Percentiles rank a stretch among this genome's conserved stretches.
phyloP scores from a whole-genome alignment of 2,113 vertebrate species.

The Muntiacus reevesi region DNA sequence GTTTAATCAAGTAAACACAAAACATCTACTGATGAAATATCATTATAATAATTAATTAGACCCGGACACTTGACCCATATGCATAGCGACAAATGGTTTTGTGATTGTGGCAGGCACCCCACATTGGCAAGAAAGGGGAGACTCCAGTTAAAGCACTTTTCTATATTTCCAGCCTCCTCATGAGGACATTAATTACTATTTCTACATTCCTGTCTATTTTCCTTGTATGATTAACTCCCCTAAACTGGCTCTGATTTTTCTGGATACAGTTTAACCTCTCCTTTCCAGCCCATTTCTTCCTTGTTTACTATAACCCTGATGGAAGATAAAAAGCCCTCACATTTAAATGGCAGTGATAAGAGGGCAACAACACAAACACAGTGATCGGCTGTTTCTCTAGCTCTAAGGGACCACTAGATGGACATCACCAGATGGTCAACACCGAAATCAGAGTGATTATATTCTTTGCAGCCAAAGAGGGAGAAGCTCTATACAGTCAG shows the following conservation, averaged over 20 bases:
- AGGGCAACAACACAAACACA: neutral
- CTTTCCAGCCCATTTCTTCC: neutral
- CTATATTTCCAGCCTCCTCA: neutral
- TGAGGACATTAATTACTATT: neutral
- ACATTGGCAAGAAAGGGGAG: neutral
- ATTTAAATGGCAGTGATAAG: neutral
- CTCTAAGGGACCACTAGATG: neutral
- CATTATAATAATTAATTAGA: neutral
- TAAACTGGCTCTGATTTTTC: neutral
- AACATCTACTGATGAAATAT: neutral
- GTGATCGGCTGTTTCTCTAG: neutral
- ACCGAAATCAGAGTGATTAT: too few species aligned
- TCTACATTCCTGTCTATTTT: neutral
- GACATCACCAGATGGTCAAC: too few species aligned
- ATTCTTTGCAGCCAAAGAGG: too few species aligned
- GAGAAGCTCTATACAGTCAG: too few species aligned
- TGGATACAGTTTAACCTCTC: neutral
- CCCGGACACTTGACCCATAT: neutral
- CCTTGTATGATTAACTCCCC: neutral
- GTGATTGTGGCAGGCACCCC: neutral
- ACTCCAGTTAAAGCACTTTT: neutral
- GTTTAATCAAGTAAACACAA: neutral
- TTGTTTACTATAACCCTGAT: neutral
- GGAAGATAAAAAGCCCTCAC: neutral
- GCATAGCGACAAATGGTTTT: neutral